Base-by-base conservation (phyloP, 2,113 vertebrate genomes). In the Bubo bubo region DNA sequence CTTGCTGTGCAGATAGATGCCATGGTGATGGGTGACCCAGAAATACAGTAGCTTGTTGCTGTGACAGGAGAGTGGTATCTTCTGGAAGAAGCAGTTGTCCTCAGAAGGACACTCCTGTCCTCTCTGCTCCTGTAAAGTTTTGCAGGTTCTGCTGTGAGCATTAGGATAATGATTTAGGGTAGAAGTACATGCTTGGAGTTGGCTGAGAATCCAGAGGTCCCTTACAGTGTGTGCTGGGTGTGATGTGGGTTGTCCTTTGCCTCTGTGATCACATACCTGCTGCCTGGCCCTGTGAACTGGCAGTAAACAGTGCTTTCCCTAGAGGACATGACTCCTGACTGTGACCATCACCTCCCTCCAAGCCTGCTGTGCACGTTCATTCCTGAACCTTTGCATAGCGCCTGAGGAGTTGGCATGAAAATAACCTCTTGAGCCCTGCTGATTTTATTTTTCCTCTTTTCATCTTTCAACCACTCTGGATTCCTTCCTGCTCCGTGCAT, bases 321-420 rank as follows among this genome's bases (percentile, higher is more conserved):
- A 0, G 5, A 70, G 52, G 49, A 86, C 27, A 21, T 73, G 55
- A 37, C 45, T 88, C 58, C 66, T 85, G 39, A n/a, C 45, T 91
- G 63, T 92, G 88, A 70, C 49, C 50, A 32, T 58, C 49, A 64
- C 14, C 73, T 93, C 62, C 73, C 49, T 89, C 83, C 32, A 58
- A 64, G 66, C 62, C 39, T 73, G 24, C 45, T 70, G 83, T 87
- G 77, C 77, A 76, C 12, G 7, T 85, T 95, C 43, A 14, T 79
- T 94, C 77, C 88, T 79, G 81, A 95, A 72, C 37, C 70, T 95
- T 87, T 94, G 80, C 59, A 63, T 26, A 93, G 77, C 0, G n/a
- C 92, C 90, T 20, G 58, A 84, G 76, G 94, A 96, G 49, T 3
- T 94, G 91, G 93, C 39, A 8, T 89, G 66, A 72, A 95, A 91